These are phyloP conservation scores for Shinisaurus crocodilurus DNA, from an alignment of 2,113 vertebrate genomes.

Conservation along the genomic window DNA sequence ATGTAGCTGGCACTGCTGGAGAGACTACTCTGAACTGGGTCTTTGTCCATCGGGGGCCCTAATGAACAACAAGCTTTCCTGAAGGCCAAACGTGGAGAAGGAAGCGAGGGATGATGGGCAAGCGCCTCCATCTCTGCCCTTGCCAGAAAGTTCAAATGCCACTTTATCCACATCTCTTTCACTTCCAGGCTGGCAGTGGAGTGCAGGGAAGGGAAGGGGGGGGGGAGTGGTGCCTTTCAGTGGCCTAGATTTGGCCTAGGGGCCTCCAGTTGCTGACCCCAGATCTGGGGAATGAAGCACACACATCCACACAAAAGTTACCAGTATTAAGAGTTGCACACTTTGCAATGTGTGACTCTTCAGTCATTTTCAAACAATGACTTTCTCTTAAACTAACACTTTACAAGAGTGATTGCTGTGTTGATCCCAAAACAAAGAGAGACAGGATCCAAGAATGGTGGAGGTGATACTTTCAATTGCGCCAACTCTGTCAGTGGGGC, in stretches of 20 bases:
- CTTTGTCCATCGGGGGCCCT: background rate
- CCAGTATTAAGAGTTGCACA: background rate
- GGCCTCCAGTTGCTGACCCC: slow-evolving; percentile 29
- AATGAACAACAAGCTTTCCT: background rate
- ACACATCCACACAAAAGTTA: background rate
- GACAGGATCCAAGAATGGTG: background rate
- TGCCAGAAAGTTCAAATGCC: background rate
- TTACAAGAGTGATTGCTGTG: background rate
- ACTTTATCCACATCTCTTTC: background rate
- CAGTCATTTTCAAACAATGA: background rate
- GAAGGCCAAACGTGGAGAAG: background rate
- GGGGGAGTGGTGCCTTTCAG: background rate
- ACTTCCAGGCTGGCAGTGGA: background rate
- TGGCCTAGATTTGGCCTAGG: background rate
- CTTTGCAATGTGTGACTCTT: background rate
- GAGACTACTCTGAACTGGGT: background rate
- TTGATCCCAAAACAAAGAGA: background rate
- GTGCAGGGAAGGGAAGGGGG: background rate
- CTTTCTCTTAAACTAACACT: background rate
- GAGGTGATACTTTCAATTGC: background rate
- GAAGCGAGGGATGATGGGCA: background rate
- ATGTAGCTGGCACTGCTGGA: background rate
- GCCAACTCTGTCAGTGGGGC: background rate
- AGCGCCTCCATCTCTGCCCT: background rate
- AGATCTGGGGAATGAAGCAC: slow-evolving; percentile 56